Percentiles rank a stretch among this genome's conserved stretches.
Conservation (phyloP, 2,797 vertebrate genomes). For the Liparis tanakae region DNA sequence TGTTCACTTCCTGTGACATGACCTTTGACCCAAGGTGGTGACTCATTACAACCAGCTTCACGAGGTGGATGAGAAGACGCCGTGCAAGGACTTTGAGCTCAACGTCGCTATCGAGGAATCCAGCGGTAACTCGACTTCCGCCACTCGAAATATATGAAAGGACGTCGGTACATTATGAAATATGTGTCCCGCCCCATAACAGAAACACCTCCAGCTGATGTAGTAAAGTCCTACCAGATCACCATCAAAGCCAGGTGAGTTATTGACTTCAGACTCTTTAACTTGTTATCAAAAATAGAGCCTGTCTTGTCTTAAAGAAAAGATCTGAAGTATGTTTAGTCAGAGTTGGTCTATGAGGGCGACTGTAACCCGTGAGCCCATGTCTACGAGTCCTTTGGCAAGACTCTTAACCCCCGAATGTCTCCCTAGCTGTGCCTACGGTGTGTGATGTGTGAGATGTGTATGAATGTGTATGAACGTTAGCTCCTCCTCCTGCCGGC, state of each 20-base stretch:
- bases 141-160: background rate
- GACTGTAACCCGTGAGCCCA: no score
- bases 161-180: background rate
- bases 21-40: constrained; percentile 72
- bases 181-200: constrained; percentile 1
- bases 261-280: background rate
- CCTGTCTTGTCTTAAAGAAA: background rate
- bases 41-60: constrained; percentile 83
- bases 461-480: no score
- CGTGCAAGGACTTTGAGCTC: constrained; percentile 80
- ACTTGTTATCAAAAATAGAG: background rate
- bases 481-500: no score
- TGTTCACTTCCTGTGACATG: background rate
- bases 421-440: no score
- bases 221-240: constrained; percentile 74
- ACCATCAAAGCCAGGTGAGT: constrained; percentile 78
- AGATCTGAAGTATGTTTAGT: background rate
- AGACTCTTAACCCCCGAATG: no score
- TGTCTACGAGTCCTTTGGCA: no score
- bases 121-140: constrained; percentile 50
- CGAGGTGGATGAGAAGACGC: constrained; percentile 68
- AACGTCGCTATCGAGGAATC: constrained; percentile 72
- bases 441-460: no score
- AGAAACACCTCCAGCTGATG: constrained; percentile 77
- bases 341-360: background rate